A percentile compares a stretch with the other conserved stretches of the same genome.
Evolutionary conservation across 2,113 vertebrate genomes (phyloP).

Genomic region (Arvicanthis niloticus): DNA sequence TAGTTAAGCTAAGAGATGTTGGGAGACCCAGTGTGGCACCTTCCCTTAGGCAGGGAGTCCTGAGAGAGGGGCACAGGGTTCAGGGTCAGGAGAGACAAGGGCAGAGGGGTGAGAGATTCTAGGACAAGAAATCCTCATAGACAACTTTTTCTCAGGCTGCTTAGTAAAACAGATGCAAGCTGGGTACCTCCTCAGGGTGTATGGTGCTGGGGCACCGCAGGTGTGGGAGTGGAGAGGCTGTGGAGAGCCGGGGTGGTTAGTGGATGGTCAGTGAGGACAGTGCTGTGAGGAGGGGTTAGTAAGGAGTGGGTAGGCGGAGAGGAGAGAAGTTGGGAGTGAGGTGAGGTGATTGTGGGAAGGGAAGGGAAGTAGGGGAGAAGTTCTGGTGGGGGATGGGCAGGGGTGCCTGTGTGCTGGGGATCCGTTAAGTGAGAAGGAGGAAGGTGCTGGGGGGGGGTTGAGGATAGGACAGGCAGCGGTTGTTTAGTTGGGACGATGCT

Average conservation of each 20-base stretch:
- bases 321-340: not conserved
- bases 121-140: too few species aligned
- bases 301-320: not conserved
- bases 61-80: not conserved
- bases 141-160: too few species aligned
- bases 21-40: not conserved
- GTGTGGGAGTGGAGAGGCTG: not conserved
- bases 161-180: not conserved
- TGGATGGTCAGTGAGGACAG: not conserved
- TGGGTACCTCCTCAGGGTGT: not conserved
- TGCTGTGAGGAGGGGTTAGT: not conserved
- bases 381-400: not conserved
- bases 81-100: not conserved
- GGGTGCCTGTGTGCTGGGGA: not conserved
- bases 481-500: not conserved
- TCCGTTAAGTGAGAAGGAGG: not conserved
- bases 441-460: accelerated
- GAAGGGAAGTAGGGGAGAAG: not conserved
- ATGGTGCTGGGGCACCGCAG: not conserved
- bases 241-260: too few species aligned
- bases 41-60: not conserved
- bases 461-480: not conserved
- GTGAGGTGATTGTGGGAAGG: not conserved
- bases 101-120: not conserved
- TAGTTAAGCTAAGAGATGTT: not conserved